These are phyloP conservation scores for Drosophila dives DNA, from an alignment of 2,888 invertebrate species.

Conservation along the genomic window DNA sequence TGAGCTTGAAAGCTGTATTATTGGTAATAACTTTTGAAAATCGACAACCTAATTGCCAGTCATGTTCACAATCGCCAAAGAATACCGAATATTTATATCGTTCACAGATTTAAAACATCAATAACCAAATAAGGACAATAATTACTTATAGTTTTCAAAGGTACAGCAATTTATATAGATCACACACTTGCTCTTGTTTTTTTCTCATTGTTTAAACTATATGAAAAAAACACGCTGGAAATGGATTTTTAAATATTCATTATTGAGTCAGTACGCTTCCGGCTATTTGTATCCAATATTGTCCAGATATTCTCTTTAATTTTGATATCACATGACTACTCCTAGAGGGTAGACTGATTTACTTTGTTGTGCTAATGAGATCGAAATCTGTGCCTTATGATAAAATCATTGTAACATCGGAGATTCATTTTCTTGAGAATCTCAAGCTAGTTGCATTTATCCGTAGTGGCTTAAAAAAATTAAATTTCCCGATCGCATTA, in stretches of 20 bases:
- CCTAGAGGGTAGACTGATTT: not conserved
- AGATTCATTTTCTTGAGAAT: not conserved
- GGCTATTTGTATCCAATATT: no score
- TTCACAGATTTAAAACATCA: not conserved
- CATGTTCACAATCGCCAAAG: not conserved
- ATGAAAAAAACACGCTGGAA: not conserved
- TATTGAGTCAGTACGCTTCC: not conserved
- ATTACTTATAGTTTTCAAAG: not conserved
- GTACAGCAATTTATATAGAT: not conserved
- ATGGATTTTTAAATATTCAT: not conserved
- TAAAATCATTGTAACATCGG: not conserved
- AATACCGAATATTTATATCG: not conserved
- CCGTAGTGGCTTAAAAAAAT: not conserved
- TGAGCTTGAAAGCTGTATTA: not conserved
- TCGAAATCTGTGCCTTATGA: not conserved
- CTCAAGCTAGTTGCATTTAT: not conserved
- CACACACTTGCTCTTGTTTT: no score
- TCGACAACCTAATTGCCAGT: not conserved
- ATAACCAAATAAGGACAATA: not conserved
- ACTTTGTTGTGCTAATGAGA: no score
- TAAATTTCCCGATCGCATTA: not conserved
- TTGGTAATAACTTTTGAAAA: not conserved
- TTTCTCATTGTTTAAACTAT: not conserved
- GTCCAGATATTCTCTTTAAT: not conserved
- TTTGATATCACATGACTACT: not conserved